Percentiles rank a stretch among this genome's conserved stretches.
Conservation (phyloP, 2,113 vertebrate species). For the Etheostoma cragini region DNA sequence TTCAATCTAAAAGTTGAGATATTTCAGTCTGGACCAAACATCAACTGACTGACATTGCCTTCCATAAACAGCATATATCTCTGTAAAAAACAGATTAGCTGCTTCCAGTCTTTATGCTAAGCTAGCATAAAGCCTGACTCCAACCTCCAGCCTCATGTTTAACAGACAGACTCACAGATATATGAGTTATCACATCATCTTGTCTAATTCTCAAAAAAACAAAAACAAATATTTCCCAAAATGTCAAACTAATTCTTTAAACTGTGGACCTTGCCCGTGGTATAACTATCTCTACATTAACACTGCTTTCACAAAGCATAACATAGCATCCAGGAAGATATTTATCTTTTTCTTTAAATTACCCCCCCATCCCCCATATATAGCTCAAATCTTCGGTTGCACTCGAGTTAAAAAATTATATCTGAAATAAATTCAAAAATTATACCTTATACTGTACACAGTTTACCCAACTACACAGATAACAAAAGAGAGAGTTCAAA, state of each 20-base stretch:
- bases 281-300: slow-evolving; percentile 76
- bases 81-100: too few species aligned
- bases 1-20: too few species aligned
- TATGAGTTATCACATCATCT: not conserved
- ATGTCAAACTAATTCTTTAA: slow-evolving; percentile 27
- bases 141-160: slow-evolving; percentile 4
- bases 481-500: slow-evolving; percentile 80
- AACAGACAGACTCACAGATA: not conserved
- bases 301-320: slow-evolving; percentile 84
- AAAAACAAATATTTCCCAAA: slow-evolving; percentile 16
- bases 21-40: too few species aligned
- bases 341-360: slow-evolving; percentile 75
- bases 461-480: slow-evolving; percentile 87
- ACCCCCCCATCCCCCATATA: slow-evolving; percentile 75
- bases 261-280: slow-evolving; percentile 61
- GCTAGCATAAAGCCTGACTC: slow-evolving; percentile 6
- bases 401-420: slow-evolving; percentile 88
- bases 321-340: slow-evolving; percentile 82
- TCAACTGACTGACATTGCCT: too few species aligned
- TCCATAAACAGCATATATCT: too few species aligned
- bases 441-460: slow-evolving; percentile 88
- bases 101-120: slow-evolving; percentile 28
- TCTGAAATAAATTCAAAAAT: slow-evolving; percentile 87
- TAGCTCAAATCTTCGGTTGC: slow-evolving; percentile 83
- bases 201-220: not conserved